These are phyloP conservation scores for Cydia amplana DNA, from an alignment of 1,140 invertebrate genomes.

Conservation along the genomic window DNA sequence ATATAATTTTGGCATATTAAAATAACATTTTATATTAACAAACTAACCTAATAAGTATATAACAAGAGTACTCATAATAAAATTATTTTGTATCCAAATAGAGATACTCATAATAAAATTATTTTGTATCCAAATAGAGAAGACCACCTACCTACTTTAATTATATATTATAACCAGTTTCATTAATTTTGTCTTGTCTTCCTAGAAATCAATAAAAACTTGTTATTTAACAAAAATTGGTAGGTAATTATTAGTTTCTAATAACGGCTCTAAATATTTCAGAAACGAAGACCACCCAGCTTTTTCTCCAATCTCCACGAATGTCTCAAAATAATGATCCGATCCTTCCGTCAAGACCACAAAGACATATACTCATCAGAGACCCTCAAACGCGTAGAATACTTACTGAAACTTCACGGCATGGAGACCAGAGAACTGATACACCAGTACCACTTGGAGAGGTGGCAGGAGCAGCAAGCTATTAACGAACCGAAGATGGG, in stretches of 20 bases:
- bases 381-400: constrained; percentile 84
- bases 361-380: constrained; percentile 78
- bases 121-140: neutral
- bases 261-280: constrained; percentile 48
- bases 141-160: neutral
- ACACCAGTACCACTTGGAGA: constrained; percentile 89
- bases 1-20: neutral
- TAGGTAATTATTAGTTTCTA: neutral
- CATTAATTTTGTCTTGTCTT: neutral
- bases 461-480: constrained; percentile 84
- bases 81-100: neutral
- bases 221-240: neutral
- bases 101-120: neutral
- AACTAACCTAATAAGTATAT: neutral
- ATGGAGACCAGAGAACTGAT: constrained; percentile 93
- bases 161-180: neutral
- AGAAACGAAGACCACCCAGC: constrained; percentile 90
- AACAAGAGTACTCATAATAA: neutral
- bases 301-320: constrained; percentile 95
- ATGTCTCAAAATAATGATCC: constrained; percentile 90
- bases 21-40: neutral
- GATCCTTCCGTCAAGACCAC: constrained; percentile 91
- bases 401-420: constrained; percentile 88
- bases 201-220: neutral
- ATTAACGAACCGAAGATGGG: constrained; percentile 83